Percentiles rank a stretch among this genome's conserved stretches.
Conservation (phyloP, 2,113 vertebrate species). For the Jaculus jaculus region DNA sequence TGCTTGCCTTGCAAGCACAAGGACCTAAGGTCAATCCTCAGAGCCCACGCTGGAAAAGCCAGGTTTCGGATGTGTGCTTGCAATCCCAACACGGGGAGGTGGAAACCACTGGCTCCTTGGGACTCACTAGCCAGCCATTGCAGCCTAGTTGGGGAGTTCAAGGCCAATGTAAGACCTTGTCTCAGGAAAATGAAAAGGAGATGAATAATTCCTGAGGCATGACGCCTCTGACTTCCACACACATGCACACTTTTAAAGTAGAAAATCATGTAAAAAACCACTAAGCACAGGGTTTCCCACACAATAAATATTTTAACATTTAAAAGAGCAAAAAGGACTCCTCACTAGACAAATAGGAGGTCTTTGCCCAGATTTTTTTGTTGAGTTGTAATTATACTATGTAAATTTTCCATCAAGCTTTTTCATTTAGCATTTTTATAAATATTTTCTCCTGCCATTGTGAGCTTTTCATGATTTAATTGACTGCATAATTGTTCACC, state of each 20-base stretch:
- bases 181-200: too few species aligned
- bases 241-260: neutral
- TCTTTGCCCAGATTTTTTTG: slow-evolving; percentile 25
- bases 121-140: too few species aligned
- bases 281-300: neutral
- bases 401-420: neutral
- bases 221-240: too few species aligned
- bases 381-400: slow-evolving; percentile 7
- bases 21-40: too few species aligned
- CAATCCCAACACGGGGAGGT: too few species aligned
- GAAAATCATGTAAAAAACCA: slow-evolving; percentile 41
- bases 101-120: too few species aligned
- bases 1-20: too few species aligned
- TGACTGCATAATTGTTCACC: neutral
- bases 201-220: too few species aligned
- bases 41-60: too few species aligned
- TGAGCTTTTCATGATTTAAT: slow-evolving; percentile 47
- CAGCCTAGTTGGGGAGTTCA: too few species aligned
- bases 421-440: slow-evolving; percentile 52
- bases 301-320: slow-evolving; percentile 28
- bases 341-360: neutral
- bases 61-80: too few species aligned
- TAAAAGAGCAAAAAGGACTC: neutral
- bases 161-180: too few species aligned
- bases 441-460: slow-evolving; percentile 45